Base-by-base conservation (phyloP, 1,140 invertebrate species). In the Oryzaephilus surinamensis region DNA sequence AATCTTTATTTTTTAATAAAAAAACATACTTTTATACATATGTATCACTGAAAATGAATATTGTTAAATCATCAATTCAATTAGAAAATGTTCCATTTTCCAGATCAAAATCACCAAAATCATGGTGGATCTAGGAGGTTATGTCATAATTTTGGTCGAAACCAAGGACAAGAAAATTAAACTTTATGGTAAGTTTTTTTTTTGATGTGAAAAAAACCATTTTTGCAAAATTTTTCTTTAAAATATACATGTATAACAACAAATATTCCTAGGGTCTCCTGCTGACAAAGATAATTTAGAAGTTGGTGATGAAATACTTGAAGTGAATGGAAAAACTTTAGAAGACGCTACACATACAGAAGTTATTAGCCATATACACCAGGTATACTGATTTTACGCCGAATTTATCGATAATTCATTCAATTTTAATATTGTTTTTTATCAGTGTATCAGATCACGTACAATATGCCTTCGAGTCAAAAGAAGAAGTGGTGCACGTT, bases 81-180 rank as follows among this genome's bases (percentile, higher is more conserved):
- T 35, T 46, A 11, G 41, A 8, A 50, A 51, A 43, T 41, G 45
- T 41, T 46, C 40, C 41, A 29, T 31, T 39, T 35, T 45, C 41
- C 2, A 33, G 13, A 12, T 19, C 31, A 3, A 21, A 21, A 24
- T n/a, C 46, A 29, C 37, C 33, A 37, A 46, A 59, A 69, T 63
- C 58, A 81, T 86, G 71, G 88, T 95, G 55, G 91, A 96, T 72
- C 73, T 96, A 60, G 85, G 88, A 51, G 90, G 91, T 54, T 96
- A 96, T 70, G 89, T 95, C 60, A 95, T 96, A 61, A 91, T 95
- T 61, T 71, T 96, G 56, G 88, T 91, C 43, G 86, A 92, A 69
- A 89, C 86, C 51, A 83, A 84, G 60, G 90, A 92, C 63, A 87
- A 90, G 60, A 88, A 86, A 69, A 89, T 94, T 60, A 94, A 92